These are phyloP conservation scores for Hydrocynus forskahlii DNA, from an alignment of 2,797 vertebrate species.

Conservation along the genomic window DNA sequence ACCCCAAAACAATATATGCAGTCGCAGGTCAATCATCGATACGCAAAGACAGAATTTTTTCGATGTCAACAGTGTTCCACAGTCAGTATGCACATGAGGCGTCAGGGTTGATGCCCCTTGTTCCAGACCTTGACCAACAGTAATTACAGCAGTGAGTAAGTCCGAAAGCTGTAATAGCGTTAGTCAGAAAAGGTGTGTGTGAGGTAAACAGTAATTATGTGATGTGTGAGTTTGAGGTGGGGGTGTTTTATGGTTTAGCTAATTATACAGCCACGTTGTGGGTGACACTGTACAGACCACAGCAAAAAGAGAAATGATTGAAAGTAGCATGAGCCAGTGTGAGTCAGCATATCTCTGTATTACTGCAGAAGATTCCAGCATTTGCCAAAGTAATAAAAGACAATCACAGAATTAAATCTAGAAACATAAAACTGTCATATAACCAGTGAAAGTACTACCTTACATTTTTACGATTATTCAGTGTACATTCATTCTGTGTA, in stretches of 20 bases:
- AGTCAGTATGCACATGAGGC: conserved; percentile 12
- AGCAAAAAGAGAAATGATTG: conserved; percentile 26
- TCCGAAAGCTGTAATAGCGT: conserved; percentile 39
- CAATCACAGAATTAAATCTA: background rate
- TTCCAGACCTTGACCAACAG: conserved; percentile 32
- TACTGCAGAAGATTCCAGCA: background rate
- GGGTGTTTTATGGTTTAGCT: conserved; percentile 27
- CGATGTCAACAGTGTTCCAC: background rate
- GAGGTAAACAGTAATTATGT: conserved; percentile 47
- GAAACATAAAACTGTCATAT: background rate
- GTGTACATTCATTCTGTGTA: background rate
- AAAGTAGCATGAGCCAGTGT: conserved; percentile 24
- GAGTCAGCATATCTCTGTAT: conserved; percentile 8
- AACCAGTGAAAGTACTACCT: background rate
- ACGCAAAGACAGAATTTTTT: background rate
- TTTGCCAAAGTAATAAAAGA: background rate
- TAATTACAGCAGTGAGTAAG: conserved; percentile 32
- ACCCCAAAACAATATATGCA: conserved; percentile 4
- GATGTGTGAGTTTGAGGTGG: conserved; percentile 21
- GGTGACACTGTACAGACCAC: conserved; percentile 22
- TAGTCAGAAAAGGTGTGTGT: conserved; percentile 17
- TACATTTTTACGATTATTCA: background rate
- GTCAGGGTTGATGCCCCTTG: conserved; percentile 5
- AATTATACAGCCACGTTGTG: conserved; percentile 19
- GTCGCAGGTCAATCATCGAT: background rate